Evolutionary conservation across 1,140 invertebrate genomes (phyloP).

Genomic region (Antheraea mylitta): DNA sequence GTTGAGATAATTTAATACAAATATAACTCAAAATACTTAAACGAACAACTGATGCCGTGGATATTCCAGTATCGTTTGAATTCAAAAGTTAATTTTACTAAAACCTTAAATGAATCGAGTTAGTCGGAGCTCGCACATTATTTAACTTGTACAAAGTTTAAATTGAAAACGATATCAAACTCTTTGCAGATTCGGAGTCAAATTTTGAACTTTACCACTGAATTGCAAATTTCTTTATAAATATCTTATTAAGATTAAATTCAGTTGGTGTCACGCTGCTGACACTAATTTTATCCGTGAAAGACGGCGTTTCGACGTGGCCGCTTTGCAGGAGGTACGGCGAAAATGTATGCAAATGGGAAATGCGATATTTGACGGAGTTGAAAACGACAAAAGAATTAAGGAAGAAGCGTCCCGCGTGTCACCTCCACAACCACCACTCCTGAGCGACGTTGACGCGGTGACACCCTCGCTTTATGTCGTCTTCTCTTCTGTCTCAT

Average conservation of each 20-base stretch:
- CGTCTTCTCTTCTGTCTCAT: slow-evolving; percentile 27
- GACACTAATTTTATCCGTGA: slow-evolving; percentile 76
- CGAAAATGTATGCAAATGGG: slow-evolving; percentile 75
- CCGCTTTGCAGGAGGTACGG: slow-evolving; percentile 25
- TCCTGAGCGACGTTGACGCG: slow-evolving; percentile 36
- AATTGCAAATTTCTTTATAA: slow-evolving; percentile 78
- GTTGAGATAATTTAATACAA: too few relatives aligned
- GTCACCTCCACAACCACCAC: neutral
- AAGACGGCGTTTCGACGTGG: slow-evolving; percentile 51
- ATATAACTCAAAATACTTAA: slow-evolving; percentile 30
- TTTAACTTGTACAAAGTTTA: slow-evolving; percentile 77
- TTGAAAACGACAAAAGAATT: slow-evolving; percentile 76
- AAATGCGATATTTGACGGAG: slow-evolving; percentile 70
- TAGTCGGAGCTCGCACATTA: slow-evolving; percentile 68
- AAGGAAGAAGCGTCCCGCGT: slow-evolving; percentile 35
- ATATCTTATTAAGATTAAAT: slow-evolving; percentile 78
- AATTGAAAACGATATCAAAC: slow-evolving; percentile 75
- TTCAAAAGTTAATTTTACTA: slow-evolving; percentile 76
- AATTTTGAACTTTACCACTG: slow-evolving; percentile 77
- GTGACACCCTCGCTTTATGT: slow-evolving; percentile 28
- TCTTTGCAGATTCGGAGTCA: slow-evolving; percentile 71
- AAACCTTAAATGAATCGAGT: slow-evolving; percentile 76
- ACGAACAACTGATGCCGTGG: slow-evolving; percentile 38
- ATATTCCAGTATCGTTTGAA: slow-evolving; percentile 64
- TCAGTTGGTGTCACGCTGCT: slow-evolving; percentile 75